Conservation (phyloP, 2,888 invertebrate genomes). For the Epistrophe eligans region DNA sequence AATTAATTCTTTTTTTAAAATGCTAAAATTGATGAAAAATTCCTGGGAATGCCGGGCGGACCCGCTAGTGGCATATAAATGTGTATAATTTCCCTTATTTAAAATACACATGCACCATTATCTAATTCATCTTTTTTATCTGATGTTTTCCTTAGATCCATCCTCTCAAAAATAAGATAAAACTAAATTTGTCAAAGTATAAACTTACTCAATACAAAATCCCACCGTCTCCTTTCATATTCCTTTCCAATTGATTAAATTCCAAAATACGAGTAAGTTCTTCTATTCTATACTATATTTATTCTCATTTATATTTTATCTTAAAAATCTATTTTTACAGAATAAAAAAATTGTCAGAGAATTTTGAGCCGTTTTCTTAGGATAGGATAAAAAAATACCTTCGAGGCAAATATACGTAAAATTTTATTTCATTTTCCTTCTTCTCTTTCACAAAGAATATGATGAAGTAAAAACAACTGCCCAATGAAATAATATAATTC, state of each 20-base stretch:
- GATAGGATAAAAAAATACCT: conserved; percentile 35
- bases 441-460: conserved; percentile 29
- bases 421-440: conserved; percentile 1
- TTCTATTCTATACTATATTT: conserved; percentile 41
- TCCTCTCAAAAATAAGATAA: conserved; percentile 14
- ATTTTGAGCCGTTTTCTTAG: background rate
- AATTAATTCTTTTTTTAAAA: too few relatives aligned
- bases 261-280: conserved; percentile 17
- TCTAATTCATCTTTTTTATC: background rate
- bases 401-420: conserved; percentile 12
- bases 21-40: too few relatives aligned
- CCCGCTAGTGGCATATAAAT: background rate
- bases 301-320: conserved; percentile 38
- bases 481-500: conserved; percentile 40
- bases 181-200: conserved; percentile 19
- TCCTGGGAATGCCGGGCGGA: too few relatives aligned
- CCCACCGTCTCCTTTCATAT: background rate
- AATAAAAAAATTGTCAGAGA: conserved; percentile 1
- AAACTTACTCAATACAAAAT: conserved; percentile 10
- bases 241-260: conserved; percentile 45
- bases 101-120: background rate
- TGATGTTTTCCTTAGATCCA: background rate
- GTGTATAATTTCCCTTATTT: background rate
- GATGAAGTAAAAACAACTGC: background rate
- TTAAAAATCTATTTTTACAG: conserved; percentile 42